These are phyloP conservation scores for Scaptomyza polygonia DNA, from an alignment of 2,888 invertebrate genomes.

Conservation along the genomic window DNA sequence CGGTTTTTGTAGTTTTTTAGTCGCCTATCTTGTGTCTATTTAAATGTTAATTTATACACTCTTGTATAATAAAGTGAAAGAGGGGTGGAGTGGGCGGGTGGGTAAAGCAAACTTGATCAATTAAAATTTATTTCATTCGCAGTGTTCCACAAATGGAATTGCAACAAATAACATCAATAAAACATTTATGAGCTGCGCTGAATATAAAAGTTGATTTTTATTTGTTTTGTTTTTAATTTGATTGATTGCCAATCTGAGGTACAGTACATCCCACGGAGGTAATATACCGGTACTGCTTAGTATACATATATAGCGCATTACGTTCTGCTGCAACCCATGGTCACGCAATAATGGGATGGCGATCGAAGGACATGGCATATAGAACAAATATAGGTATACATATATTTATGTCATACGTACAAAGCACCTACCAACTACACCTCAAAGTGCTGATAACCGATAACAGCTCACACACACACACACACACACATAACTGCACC, in stretches of 20 bases:
- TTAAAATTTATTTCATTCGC: conserved; percentile 34
- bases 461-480: conserved; percentile 35
- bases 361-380: conserved; percentile 57
- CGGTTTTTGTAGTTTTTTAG: conserved; percentile 2
- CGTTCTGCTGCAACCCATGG: conserved; percentile 19
- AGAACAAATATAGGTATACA: neutral
- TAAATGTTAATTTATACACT: conserved; percentile 48
- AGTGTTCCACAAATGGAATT: conserved; percentile 36
- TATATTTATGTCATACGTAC: neutral
- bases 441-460: conserved; percentile 66
- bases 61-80: conserved; percentile 8
- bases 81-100: no score
- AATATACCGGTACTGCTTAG: neutral
- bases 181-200: conserved; percentile 59
- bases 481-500: conserved; percentile 35
- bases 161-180: conserved; percentile 61
- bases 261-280: neutral
- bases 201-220: conserved; percentile 42
- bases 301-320: neutral
- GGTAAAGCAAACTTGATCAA: conserved; percentile 18
- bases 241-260: conserved; percentile 54
- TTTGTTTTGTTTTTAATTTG: conserved; percentile 47
- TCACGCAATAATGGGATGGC: conserved; percentile 22
- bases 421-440: conserved; percentile 5
- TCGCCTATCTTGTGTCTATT: conserved; percentile 17